Conservation (phyloP, 2,888 invertebrate genomes). For the Drosophila mimetica region DNA sequence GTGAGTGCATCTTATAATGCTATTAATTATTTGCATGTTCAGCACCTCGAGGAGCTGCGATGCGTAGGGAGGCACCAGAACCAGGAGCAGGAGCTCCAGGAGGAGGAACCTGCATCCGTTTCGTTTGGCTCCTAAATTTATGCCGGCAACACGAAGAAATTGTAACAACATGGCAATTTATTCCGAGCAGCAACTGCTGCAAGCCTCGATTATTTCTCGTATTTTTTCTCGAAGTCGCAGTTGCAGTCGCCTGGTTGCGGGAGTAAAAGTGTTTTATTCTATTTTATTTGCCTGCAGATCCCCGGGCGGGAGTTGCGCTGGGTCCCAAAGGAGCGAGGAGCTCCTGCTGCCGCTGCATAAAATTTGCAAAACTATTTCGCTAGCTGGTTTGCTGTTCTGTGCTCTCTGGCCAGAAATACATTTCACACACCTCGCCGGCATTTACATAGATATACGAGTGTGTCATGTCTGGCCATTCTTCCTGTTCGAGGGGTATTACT, state of each 20-base stretch:
- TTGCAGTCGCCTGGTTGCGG: constrained; percentile 20
- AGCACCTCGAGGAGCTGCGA: constrained; percentile 41
- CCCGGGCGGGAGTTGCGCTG: constrained; percentile 25
- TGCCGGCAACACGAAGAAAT: constrained; percentile 78
- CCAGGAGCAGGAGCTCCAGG: background rate
- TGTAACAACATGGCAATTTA: constrained; percentile 79
- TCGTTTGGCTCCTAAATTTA: constrained; percentile 60
- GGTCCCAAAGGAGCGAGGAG: constrained; percentile 27
- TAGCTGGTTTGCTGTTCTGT: constrained; percentile 7
- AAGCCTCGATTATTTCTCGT: constrained; percentile 43
- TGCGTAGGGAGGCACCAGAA: constrained; percentile 24
- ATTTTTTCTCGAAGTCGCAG: constrained; percentile 8
- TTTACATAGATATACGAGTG: constrained; percentile 43
- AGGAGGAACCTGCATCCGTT: constrained; percentile 57
- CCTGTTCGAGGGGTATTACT: constrained; percentile 20
- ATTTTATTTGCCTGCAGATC: constrained; percentile 70
- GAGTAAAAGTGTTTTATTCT: constrained; percentile 49
- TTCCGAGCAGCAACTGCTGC: constrained; percentile 59
- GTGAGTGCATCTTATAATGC: constrained; percentile 85
- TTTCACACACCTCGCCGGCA: constrained; percentile 42
- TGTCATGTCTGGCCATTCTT: constrained; percentile 42
- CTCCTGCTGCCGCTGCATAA: constrained; percentile 52
- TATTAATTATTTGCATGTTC: constrained; percentile 85
- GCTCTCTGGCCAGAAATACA: constrained; percentile 37
- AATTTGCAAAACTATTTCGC: constrained; percentile 65